Percentiles rank a stretch among this genome's conserved stretches.
Evolutionary conservation across 1,140 invertebrate species (phyloP).

Genomic region (Steinernema khuongi): DNA sequence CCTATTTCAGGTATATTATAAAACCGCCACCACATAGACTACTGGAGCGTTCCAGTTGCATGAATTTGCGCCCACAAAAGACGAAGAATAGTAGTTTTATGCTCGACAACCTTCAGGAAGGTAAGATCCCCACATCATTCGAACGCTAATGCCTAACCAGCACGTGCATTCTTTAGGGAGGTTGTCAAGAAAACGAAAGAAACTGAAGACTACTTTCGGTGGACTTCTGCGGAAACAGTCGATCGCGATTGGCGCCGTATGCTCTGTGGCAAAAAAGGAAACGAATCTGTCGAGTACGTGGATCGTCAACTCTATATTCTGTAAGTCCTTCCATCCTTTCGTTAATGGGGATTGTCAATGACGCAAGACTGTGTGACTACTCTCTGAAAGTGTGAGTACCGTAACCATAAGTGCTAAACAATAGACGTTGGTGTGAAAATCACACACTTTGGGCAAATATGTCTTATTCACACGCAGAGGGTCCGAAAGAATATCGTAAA

Average conservation of each 20-base stretch:
- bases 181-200: conserved; percentile 59
- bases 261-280: conserved; percentile 21
- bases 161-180: conserved; percentile 46
- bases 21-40: conserved; percentile 12
- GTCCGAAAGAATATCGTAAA: too few relatives aligned
- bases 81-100: conserved; percentile 44
- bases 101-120: conserved; percentile 54
- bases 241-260: not conserved
- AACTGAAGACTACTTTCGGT: conserved; percentile 50
- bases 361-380: not conserved
- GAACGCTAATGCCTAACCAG: conserved; percentile 11
- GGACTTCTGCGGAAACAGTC: conserved; percentile 2
- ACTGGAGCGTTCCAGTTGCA: conserved; percentile 43
- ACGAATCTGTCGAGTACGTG: not conserved
- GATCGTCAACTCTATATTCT: conserved; percentile 20
- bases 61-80: conserved; percentile 37
- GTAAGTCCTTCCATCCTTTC: not conserved
- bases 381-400: too few relatives aligned
- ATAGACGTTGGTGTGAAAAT: too few relatives aligned
- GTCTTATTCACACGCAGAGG: too few relatives aligned
- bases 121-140: conserved; percentile 31
- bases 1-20: conserved; percentile 7
- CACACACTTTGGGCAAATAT: too few relatives aligned
- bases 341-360: conserved; percentile 21
- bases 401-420: too few relatives aligned